Base-by-base conservation (phyloP, 2,797 vertebrate species). In the Cichlasoma orientale region DNA sequence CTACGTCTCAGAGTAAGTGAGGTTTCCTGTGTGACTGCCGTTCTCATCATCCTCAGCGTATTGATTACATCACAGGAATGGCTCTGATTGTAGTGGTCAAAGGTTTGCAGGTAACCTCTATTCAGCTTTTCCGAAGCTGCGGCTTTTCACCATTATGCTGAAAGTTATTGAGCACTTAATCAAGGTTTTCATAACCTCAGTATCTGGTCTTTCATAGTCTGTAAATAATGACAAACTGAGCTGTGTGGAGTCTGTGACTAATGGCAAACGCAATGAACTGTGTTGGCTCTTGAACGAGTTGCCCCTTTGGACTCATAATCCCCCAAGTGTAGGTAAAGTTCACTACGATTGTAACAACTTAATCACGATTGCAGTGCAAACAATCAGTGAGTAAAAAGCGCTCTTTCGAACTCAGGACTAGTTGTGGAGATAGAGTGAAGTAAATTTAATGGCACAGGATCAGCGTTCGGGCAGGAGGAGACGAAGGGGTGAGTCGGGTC, bases 281-380 rank as follows among this genome's bases (percentile, higher is more conserved):
- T 13, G 29, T 27, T 21, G 19, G 11, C 27, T 38, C 73, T 72
- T n/a, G 27, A 56, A 18, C 10, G 44, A 36, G 19, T 78, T 89
- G 83, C 55, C 90, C 93, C 82, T 94, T 95, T 94, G 95, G 92
- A 95, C 94, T 82, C 29, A 29, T 91, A 92, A 93, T 93, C 90
- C 84, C 88, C 58, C 13, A 63, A 84, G 82, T 88, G 21, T 81
- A 84, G 90, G 66, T 92, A 91, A 94, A 92, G 94, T 93, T 92
- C 87, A 93, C 72, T 0, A 44, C 41, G 44, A 11, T 73, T 71
- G 72, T 63, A 74, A 57, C 47, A 57, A 53, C 59, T 54, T 66
- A 74, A 84, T 91, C 86, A 87, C 74, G 33, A 58, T 87, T 86
- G 21, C 66, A 41, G 38, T 56, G 72, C 78, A 75, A 47, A 74